phyloP scores from a whole-genome alignment of 2,797 vertebrate genomes.

The Chelon auratus region DNA sequence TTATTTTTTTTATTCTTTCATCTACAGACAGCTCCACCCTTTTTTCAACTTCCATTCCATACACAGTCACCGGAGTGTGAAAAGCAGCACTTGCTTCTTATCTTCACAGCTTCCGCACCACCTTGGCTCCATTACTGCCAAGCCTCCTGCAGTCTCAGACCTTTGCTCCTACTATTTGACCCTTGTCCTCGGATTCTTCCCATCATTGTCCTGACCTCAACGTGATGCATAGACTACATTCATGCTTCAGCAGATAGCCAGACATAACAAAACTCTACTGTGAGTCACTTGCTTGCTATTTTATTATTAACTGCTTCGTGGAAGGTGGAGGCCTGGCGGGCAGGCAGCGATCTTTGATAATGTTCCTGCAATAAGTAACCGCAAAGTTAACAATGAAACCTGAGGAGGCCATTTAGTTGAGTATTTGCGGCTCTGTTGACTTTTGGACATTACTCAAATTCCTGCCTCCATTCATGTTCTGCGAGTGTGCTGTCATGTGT shows the following conservation, averaged over 20 bases:
- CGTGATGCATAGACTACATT: conserved; percentile 23
- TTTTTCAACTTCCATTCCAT: conserved; percentile 1
- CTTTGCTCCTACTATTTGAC: conserved; percentile 53
- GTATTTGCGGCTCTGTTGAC: conserved; percentile 65
- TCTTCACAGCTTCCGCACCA: conserved; percentile 38
- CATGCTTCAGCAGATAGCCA: conserved; percentile 37
- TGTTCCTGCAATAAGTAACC: conserved; percentile 65
- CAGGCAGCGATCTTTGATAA: conserved; percentile 41
- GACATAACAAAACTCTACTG: conserved; percentile 33
- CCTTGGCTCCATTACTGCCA: conserved; percentile 55
- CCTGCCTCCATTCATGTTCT: conserved; percentile 70
- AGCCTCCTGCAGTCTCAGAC: conserved; percentile 47
- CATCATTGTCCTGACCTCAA: conserved; percentile 37
- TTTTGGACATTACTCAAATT: conserved; percentile 74
- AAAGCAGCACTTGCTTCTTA: conserved; percentile 36
- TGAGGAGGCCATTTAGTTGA: conserved; percentile 52
- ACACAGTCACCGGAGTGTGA: conserved; percentile 41
- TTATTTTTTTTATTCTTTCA: conserved; percentile 1
- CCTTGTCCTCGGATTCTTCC: conserved; percentile 38
- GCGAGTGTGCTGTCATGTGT: conserved; percentile 59
- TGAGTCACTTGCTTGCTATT: conserved; percentile 31
- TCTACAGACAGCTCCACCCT: conserved; percentile 3
- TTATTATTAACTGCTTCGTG: conserved; percentile 48
- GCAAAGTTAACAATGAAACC: conserved; percentile 73
- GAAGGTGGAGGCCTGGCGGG: conserved; percentile 11